Percentiles rank a stretch among this genome's conserved stretches.
phyloP scores from a whole-genome alignment of 2,113 vertebrate species.

The Laticauda laticaudata region DNA sequence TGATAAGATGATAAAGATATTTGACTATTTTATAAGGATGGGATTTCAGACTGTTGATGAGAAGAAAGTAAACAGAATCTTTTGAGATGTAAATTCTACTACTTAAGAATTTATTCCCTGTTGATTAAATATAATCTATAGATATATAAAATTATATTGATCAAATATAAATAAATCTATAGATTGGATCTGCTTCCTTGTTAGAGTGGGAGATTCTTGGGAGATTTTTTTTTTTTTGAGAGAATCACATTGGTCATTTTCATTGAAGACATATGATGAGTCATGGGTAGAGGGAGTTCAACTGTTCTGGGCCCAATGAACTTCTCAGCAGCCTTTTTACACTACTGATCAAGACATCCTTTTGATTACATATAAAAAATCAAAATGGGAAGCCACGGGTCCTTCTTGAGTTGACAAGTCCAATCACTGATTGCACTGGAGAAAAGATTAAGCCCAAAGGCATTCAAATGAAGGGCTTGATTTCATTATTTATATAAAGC shows the following conservation, averaged over 20 bases:
- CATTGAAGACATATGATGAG: neutral
- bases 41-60: neutral
- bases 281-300: neutral
- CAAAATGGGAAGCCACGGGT: neutral
- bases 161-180: neutral
- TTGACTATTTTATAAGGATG: neutral
- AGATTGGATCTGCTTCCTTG: neutral
- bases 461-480: neutral
- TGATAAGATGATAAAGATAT: neutral
- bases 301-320: neutral
- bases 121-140: neutral
- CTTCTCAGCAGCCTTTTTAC: neutral
- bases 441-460: neutral
- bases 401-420: neutral
- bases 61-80: neutral
- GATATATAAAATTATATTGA: no score
- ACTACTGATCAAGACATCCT: neutral
- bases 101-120: neutral
- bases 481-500: neutral
- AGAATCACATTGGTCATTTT: neutral
- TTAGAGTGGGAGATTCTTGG: neutral
- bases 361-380: neutral
- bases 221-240: neutral
- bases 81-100: neutral
- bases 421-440: neutral